A percentile compares a stretch with the other conserved stretches of the same genome.
Conservation (phyloP, 2,797 vertebrate species). For the Fundulus diaphanus region DNA sequence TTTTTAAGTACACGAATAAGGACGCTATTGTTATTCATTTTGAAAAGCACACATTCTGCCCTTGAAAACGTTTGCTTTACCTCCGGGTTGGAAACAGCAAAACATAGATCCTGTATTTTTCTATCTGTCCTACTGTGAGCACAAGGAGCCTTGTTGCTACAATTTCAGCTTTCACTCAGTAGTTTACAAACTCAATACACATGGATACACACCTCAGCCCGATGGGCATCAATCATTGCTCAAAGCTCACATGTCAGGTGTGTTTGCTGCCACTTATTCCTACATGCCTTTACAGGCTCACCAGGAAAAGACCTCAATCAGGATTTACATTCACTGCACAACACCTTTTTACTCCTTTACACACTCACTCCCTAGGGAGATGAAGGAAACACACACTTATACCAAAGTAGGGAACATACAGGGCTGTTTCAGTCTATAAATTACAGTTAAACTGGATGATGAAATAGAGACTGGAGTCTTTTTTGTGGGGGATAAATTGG, state of each 20-base stretch:
- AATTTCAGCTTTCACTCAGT: slow-evolving; percentile 38
- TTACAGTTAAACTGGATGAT: slow-evolving; percentile 11
- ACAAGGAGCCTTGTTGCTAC: slow-evolving; percentile 35
- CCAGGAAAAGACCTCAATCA: slow-evolving; percentile 68
- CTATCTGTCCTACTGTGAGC: slow-evolving; percentile 47
- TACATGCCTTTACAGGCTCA: slow-evolving; percentile 48
- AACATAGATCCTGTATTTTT: slow-evolving; percentile 48
- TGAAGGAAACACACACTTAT: slow-evolving; percentile 5
- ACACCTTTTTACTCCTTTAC: slow-evolving; percentile 45
- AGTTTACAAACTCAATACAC: not conserved
- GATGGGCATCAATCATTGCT: slow-evolving; percentile 69
- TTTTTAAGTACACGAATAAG: not conserved
- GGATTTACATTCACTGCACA: slow-evolving; percentile 64
- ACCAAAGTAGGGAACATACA: slow-evolving; percentile 13
- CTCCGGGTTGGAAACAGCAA: slow-evolving; percentile 39
- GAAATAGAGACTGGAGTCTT: slow-evolving; percentile 16
- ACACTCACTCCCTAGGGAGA: slow-evolving; percentile 28
- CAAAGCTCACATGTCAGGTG: slow-evolving; percentile 58
- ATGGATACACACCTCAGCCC: slow-evolving; percentile 24
- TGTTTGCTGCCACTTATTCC: slow-evolving; percentile 58
- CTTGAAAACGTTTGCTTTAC: slow-evolving; percentile 50
- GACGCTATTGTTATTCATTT: slow-evolving; percentile 12
- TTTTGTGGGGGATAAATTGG: slow-evolving; percentile 30
- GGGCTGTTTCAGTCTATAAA: slow-evolving; percentile 28
- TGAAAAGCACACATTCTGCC: slow-evolving; percentile 25